Conservation (phyloP, 2,888 invertebrate species). For the Melanophora roralis region DNA sequence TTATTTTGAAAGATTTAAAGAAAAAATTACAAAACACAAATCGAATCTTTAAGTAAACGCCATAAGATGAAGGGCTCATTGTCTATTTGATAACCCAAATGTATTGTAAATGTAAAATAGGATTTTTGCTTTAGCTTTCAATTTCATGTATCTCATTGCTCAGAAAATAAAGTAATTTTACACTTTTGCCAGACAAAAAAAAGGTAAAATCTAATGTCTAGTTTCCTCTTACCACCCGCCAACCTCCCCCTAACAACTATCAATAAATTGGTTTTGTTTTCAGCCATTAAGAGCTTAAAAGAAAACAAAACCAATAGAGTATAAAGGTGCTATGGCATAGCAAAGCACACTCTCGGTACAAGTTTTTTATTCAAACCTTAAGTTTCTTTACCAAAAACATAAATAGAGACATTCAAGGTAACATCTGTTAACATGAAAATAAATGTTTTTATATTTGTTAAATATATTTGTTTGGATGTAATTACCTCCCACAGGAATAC, state of each 20-base stretch:
- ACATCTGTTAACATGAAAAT: no score
- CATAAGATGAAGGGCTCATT: neutral
- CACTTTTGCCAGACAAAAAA: neutral
- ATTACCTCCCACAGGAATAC: neutral
- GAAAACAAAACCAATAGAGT: neutral
- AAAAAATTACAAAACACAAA: neutral
- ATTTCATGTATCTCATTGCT: neutral
- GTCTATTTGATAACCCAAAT: neutral
- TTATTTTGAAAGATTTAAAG: neutral
- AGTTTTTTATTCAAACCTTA: no score
- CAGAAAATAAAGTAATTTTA: conserved; percentile 11
- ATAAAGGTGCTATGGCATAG: neutral
- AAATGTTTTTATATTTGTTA: no score
- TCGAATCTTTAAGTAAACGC: conserved; percentile 16
- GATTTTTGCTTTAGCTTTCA: conserved; percentile 2
- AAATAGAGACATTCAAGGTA: neutral
- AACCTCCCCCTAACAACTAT: neutral
- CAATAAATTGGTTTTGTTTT: conserved; percentile 7
- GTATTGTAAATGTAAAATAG: neutral
- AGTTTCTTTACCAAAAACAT: neutral
- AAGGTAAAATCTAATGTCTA: neutral
- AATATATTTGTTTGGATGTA: neutral
- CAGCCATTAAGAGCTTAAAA: neutral
- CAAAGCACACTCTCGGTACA: neutral
- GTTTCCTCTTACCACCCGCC: neutral